Conservation (phyloP, 2,113 vertebrate species). For the Paralichthys olivaceus region DNA sequence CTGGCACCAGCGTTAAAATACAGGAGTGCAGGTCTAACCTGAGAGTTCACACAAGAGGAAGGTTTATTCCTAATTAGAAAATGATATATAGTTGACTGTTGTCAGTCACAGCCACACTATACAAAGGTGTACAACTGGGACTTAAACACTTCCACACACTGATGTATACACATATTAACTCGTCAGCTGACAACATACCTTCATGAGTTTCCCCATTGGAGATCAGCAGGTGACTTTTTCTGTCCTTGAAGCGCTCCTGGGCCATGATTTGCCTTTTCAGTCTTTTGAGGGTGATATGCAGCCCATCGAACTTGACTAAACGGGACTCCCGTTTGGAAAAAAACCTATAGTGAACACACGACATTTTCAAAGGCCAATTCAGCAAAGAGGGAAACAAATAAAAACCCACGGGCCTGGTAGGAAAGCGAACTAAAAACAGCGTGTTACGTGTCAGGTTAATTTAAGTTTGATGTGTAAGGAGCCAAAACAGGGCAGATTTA, state of each 20-base stretch:
- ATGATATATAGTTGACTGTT: too few relatives aligned
- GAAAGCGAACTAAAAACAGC: conserved; percentile 63
- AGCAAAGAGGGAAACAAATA: conserved; percentile 39
- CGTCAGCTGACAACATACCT: conserved; percentile 80
- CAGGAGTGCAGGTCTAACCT: too few relatives aligned
- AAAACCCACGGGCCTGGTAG: conserved; percentile 67
- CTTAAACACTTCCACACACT: too few relatives aligned
- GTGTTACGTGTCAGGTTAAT: neutral
- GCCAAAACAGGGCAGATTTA: too few relatives aligned
- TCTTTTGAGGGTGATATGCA: conserved; percentile 95
- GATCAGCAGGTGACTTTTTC: conserved; percentile 97
- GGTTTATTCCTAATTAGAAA: too few relatives aligned
- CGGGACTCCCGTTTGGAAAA: conserved; percentile 98
- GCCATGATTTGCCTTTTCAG: conserved; percentile 98
- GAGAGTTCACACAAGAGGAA: too few relatives aligned
- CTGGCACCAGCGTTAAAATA: too few relatives aligned
- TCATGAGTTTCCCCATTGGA: conserved; percentile 98
- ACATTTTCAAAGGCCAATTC: conserved; percentile 85
- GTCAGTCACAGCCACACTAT: too few relatives aligned
- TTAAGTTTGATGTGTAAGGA: too few relatives aligned
- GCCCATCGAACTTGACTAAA: conserved; percentile 96
- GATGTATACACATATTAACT: neutral
- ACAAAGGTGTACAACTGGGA: too few relatives aligned
- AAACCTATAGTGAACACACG: conserved; percentile 99
- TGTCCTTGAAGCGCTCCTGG: conserved; percentile 95